Percentiles rank a stretch among this genome's conserved stretches.
Conservation (phyloP, 2,888 invertebrate genomes). For the Oxyscelio sp. region DNA sequence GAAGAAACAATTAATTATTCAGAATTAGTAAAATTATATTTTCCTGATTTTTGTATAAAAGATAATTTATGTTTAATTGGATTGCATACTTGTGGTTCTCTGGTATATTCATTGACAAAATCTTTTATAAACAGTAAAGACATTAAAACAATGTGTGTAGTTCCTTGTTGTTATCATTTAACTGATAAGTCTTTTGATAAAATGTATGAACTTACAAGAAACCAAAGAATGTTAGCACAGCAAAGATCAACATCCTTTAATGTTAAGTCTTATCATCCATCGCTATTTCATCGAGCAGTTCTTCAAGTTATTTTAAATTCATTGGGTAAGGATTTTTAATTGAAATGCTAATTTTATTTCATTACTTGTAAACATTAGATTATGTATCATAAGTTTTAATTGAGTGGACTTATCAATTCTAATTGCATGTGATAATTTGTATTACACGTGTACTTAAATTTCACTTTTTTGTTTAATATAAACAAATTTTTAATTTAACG, state of each 20-base stretch:
- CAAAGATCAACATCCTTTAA: slow-evolving; percentile 92
- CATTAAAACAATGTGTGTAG: slow-evolving; percentile 92
- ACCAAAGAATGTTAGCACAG: slow-evolving; percentile 95
- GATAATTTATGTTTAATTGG: slow-evolving; percentile 90
- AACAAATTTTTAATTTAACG: no score
- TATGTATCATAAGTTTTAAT: no score
- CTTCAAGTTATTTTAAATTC: slow-evolving; percentile 90
- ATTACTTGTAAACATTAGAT: no score
- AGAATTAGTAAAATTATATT: slow-evolving; percentile 79
- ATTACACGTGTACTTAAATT: no score
- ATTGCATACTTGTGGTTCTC: slow-evolving; percentile 96
- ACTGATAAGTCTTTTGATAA: slow-evolving; percentile 89
- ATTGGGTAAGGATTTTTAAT: slow-evolving; percentile 78
- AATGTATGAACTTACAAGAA: slow-evolving; percentile 86
- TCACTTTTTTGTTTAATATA: no score
- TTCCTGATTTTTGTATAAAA: slow-evolving; percentile 76
- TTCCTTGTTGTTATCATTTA: slow-evolving; percentile 97
- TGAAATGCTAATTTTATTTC: background rate
- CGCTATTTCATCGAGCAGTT: slow-evolving; percentile 93
- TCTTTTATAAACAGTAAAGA: slow-evolving; percentile 90
- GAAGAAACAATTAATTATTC: slow-evolving; percentile 83
- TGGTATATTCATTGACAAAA: slow-evolving; percentile 92
- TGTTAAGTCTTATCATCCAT: slow-evolving; percentile 90
- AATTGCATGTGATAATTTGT: no score
- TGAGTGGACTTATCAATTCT: no score